Evolutionary conservation across 92 coral and sea anemone species (phyloP).

Genomic region (Heliopora coerulea): DNA sequence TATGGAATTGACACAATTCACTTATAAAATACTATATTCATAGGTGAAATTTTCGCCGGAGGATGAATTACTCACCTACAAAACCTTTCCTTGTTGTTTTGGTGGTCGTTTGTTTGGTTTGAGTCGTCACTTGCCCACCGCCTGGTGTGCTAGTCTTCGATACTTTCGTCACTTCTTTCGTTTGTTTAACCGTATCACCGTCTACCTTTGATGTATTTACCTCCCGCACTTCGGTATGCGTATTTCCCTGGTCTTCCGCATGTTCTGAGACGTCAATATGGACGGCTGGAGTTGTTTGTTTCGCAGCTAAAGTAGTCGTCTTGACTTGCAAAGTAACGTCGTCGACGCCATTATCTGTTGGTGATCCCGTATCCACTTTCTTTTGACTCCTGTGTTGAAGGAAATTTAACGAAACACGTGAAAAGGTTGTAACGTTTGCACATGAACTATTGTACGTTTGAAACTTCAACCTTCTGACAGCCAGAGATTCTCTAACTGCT

Average conservation of each 20-base stretch:
- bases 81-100: conserved; percentile 32
- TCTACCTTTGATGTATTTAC: conserved; percentile 24
- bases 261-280: conserved; percentile 25
- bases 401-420: background rate
- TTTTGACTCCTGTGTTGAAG: conserved; percentile 15
- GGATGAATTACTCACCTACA: conserved; percentile 32
- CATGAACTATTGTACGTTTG: too few species aligned
- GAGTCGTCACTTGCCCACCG: conserved; percentile 30
- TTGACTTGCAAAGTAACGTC: conserved; percentile 14
- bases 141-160: conserved; percentile 28
- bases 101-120: conserved; percentile 40
- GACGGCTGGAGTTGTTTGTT: conserved; percentile 8
- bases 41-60: too few species aligned
- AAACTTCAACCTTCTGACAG: too few species aligned
- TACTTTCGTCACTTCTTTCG: conserved; percentile 24
- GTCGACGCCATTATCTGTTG: conserved; percentile 18
- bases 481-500: too few species aligned
- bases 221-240: conserved; percentile 20
- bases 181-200: conserved; percentile 24
- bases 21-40: too few species aligned
- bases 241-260: conserved; percentile 25
- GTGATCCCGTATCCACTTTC: background rate
- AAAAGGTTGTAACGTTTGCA: too few species aligned
- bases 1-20: too few species aligned
- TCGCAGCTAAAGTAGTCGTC: conserved; percentile 14